phyloP scores from a whole-genome alignment of 1,140 invertebrate genomes.

The honey bee (Apis mellifera) region Amel_HAv3.1 CM009941.2:1725001-1725500 shows the following conservation, averaged over 20 bases:
- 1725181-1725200: no score
- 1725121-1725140: no score
- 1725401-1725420: constrained; percentile 2
- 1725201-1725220: no score
- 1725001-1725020: no score
- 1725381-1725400: constrained; percentile 12
- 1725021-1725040: no score
- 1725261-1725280: background rate
- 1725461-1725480: background rate
- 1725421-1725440: background rate
- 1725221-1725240: background rate
- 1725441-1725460: background rate
- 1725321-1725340: background rate
- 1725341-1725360: constrained; percentile 5
- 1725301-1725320: constrained; percentile 22
- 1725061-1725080: no score
- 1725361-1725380: constrained; percentile 34
- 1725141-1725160: no score
- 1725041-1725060: no score
- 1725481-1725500: background rate
- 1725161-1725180: no score
- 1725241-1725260: background rate
- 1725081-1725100: no score
- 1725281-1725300: background rate
- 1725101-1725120: no score